Evolutionary conservation across 2,113 vertebrate genomes (phyloP).

Genomic region (Bolborhynchus lineola): DNA sequence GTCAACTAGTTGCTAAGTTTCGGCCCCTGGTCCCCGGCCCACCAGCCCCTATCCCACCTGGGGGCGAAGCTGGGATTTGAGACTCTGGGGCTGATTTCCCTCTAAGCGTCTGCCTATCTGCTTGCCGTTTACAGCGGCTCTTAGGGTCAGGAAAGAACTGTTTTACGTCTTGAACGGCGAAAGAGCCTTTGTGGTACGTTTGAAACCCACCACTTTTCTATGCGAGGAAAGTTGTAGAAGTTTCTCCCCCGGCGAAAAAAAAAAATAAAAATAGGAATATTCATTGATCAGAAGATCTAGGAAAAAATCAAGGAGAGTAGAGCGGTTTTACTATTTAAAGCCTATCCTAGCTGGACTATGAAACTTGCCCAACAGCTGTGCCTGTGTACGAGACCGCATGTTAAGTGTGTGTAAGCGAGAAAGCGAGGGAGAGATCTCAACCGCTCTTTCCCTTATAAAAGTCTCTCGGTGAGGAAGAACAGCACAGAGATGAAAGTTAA

Average conservation of each 20-base stretch:
- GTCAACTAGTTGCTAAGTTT: slow-evolving; percentile 63
- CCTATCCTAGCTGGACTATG: background rate
- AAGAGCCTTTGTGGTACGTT: background rate
- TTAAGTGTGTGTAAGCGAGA: background rate
- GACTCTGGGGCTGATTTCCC: background rate
- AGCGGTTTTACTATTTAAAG: background rate
- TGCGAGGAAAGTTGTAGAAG: background rate
- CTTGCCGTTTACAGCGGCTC: background rate
- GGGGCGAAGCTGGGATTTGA: background rate
- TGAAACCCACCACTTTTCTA: background rate
- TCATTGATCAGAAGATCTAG: background rate
- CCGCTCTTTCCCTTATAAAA: background rate
- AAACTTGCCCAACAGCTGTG: background rate
- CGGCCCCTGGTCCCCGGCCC: background rate
- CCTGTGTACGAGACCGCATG: too few relatives aligned
- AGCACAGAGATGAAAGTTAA: background rate
- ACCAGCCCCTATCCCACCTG: background rate
- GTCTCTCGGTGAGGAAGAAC: background rate
- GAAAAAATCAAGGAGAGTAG: background rate
- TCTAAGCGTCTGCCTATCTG: background rate
- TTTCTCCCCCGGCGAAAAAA: fast-evolving
- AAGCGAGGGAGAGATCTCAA: background rate
- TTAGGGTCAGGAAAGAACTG: background rate
- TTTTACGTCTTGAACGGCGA: background rate
- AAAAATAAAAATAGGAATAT: background rate